Conservation (phyloP, 2,797 vertebrate genomes). For the Antennarius maculatus region DNA sequence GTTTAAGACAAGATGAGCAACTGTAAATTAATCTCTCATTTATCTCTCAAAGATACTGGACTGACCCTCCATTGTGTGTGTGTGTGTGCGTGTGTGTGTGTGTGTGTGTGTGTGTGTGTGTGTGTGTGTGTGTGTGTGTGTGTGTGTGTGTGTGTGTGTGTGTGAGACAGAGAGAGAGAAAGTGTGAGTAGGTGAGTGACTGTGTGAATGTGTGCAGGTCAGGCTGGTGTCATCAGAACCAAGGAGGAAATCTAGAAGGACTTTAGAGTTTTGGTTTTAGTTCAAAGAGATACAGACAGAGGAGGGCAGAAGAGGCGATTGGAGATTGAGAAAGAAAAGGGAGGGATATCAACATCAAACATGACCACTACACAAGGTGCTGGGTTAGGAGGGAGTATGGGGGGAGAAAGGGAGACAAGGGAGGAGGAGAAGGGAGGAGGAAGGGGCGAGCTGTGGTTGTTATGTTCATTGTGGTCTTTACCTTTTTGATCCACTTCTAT, state of each 20-base stretch:
- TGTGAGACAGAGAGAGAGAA: constrained; percentile 5
- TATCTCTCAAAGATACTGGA: constrained; percentile 70
- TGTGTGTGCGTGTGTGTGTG: constrained; percentile 25
- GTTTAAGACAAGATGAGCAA: constrained; percentile 39
- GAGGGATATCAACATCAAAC: constrained; percentile 87
- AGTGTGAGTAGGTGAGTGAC: neutral
- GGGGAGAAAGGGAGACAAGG: constrained; percentile 68
- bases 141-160: constrained; percentile 22
- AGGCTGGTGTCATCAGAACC: constrained; percentile 78
- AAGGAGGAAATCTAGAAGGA: constrained; percentile 82
- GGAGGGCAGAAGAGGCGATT: constrained; percentile 59
- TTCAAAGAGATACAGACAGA: constrained; percentile 69
- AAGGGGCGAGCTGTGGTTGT: constrained; percentile 87
- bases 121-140: constrained; percentile 14
- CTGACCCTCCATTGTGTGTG: constrained; percentile 41
- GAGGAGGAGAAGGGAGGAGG: constrained; percentile 71
- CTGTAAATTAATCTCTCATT: constrained; percentile 62
- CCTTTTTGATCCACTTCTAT: constrained; percentile 99
- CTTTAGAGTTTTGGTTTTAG: constrained; percentile 83
- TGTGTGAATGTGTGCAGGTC: constrained; percentile 57
- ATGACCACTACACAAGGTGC: constrained; percentile 90
- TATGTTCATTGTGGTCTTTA: constrained; percentile 94
- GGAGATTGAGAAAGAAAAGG: constrained; percentile 70
- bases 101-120: constrained; percentile 15
- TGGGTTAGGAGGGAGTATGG: constrained; percentile 80